These are phyloP conservation scores for Reticulitermes speratus DNA, from an alignment of 1,140 invertebrate species.

Conservation along the genomic window DNA sequence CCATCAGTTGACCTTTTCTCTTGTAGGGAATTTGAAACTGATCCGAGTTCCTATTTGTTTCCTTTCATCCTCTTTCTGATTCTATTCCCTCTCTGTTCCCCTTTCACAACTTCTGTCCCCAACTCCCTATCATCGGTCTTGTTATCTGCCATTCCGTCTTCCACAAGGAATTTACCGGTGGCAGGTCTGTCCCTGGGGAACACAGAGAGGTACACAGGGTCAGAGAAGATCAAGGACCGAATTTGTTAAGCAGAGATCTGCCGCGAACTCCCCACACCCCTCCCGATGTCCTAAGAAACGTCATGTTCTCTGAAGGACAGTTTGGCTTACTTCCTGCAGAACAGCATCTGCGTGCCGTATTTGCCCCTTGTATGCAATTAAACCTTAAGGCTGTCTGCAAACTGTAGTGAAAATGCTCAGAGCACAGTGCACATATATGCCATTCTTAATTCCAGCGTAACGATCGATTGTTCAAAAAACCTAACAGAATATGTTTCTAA, in stretches of 20 bases:
- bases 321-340: background rate
- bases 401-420: no score
- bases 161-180: background rate
- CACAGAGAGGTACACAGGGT: background rate
- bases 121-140: background rate
- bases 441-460: no score
- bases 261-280: background rate
- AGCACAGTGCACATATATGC: no score
- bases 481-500: no score
- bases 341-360: background rate
- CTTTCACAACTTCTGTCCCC: background rate
- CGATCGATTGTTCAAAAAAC: no score
- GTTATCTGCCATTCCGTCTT: constrained; percentile 1
- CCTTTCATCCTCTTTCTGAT: background rate
- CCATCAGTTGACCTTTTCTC: background rate
- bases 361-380: background rate
- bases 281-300: background rate
- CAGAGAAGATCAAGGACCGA: background rate
- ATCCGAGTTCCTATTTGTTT: constrained; percentile 13
- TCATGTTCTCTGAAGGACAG: background rate
- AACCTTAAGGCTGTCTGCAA: no score
- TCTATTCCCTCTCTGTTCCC: background rate
- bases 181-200: background rate
- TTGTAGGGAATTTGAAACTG: background rate
- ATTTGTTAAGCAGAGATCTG: constrained; percentile 13